A percentile compares a stretch with the other conserved stretches of the same genome.
phyloP scores from a whole-genome alignment of 2,797 vertebrate species.

The Monodelphis domestica region DNA sequence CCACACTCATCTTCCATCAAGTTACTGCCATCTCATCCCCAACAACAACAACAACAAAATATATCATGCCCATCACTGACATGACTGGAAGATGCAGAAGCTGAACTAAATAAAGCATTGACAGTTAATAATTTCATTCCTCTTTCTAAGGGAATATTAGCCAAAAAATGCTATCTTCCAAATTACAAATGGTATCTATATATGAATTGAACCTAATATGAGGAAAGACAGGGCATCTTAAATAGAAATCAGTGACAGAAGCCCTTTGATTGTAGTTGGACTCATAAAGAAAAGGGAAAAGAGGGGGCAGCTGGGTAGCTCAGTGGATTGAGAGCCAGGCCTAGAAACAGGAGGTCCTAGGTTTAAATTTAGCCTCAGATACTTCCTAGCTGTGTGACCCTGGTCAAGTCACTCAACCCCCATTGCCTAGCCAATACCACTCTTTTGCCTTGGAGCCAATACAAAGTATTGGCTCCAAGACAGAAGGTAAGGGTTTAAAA shows the following conservation, averaged over 20 bases:
- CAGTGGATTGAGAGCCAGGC: no score
- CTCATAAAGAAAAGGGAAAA: constrained; percentile 16
- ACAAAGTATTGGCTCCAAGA: no score
- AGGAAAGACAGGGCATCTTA: constrained; percentile 13
- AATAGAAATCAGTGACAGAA: constrained; percentile 44
- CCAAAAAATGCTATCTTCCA: background rate
- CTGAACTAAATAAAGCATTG: constrained; percentile 49
- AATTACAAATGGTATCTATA: constrained; percentile 37
- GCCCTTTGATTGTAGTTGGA: constrained; percentile 19
- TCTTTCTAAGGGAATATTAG: background rate
- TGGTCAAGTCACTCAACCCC: no score
- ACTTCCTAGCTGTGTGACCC: no score
- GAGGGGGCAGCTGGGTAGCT: no score
- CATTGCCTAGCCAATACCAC: no score
- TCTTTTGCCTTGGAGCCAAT: no score
- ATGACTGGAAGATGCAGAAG: constrained; percentile 38
- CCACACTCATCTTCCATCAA: background rate
- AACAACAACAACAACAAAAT: background rate
- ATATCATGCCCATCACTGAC: constrained; percentile 16
- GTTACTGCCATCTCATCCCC: constrained; percentile 62
- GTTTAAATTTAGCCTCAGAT: no score
- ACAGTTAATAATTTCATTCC: constrained; percentile 64
- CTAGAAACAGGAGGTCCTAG: no score
- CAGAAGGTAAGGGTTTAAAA: no score
- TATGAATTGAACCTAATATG: constrained; percentile 55